Conservation (phyloP, 2,888 invertebrate genomes). For the Therioaphis trifolii region DNA sequence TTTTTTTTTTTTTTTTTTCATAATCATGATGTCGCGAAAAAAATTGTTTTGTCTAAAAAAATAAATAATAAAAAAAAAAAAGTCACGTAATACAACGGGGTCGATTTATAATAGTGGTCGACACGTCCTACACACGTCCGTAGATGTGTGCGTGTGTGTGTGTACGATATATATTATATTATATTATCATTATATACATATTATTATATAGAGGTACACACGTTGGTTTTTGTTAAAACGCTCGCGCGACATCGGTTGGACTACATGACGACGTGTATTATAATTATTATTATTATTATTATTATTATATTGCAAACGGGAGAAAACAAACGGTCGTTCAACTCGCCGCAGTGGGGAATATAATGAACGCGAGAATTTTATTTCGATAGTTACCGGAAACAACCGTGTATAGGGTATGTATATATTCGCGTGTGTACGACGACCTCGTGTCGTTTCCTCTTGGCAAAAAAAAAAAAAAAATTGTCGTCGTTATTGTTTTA, state of each 20-base stretch:
- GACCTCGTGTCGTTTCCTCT: slow-evolving; percentile 37
- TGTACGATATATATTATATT: not conserved
- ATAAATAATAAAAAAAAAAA: too few species aligned
- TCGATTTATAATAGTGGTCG: too few species aligned
- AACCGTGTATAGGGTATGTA: not conserved
- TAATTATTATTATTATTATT: not conserved
- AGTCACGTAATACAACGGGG: too few species aligned
- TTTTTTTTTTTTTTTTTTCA: too few species aligned
- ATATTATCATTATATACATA: not conserved
- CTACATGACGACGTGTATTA: too few species aligned
- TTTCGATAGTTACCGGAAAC: slow-evolving; percentile 49
- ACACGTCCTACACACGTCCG: too few species aligned
- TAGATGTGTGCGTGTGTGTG: not conserved
- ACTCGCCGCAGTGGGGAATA: not conserved
- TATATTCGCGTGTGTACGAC: not conserved
- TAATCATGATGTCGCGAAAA: too few species aligned
- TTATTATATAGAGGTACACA: too few species aligned
- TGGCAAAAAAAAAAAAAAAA: not conserved
- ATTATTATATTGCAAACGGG: not conserved
- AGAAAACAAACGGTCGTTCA: slow-evolving; percentile 43
- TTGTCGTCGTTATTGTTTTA: not conserved
- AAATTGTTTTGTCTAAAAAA: too few species aligned
- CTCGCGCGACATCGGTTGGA: too few species aligned
- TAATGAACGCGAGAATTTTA: slow-evolving; percentile 36
- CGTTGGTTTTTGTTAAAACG: too few species aligned